Conservation (phyloP, 2,797 vertebrate species). For the Melanotaenia trifasciata region DNA sequence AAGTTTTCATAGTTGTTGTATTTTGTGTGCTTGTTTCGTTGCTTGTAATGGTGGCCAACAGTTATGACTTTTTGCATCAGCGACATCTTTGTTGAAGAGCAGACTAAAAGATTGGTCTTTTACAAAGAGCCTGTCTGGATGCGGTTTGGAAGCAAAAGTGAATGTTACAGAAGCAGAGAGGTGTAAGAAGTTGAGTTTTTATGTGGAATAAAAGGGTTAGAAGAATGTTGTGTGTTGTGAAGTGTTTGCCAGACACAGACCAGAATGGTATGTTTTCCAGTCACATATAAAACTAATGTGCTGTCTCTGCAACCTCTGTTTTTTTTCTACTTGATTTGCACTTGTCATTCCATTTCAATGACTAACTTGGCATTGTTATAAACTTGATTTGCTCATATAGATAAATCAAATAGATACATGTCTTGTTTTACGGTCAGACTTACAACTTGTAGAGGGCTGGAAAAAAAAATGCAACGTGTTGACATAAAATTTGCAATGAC, state of each 20-base stretch:
- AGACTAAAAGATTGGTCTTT: conserved; percentile 18
- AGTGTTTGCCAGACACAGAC: conserved; percentile 34
- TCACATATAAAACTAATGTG: conserved; percentile 54
- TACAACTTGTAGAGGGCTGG: conserved; percentile 15
- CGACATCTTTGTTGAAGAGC: conserved; percentile 19
- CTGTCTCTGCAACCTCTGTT: conserved; percentile 60
- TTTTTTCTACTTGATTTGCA: conserved; percentile 74
- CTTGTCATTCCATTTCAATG: conserved; percentile 62
- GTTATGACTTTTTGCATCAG: conserved; percentile 17
- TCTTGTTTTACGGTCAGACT: conserved; percentile 15
- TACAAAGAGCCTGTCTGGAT: conserved; percentile 36
- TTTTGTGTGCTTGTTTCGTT: conserved; percentile 20
- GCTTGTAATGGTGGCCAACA: conserved; percentile 29
- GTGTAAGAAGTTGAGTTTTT: conserved; percentile 15
- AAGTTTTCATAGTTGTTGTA: conserved; percentile 7
- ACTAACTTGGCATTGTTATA: conserved; percentile 35
- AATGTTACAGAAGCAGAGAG: conserved; percentile 29
- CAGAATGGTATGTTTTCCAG: conserved; percentile 53
- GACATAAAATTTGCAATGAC: conserved; percentile 24
- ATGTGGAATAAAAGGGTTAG: conserved; percentile 13
- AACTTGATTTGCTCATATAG: conserved; percentile 36
- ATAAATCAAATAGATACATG: conserved; percentile 24
- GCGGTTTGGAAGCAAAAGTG: conserved; percentile 29
- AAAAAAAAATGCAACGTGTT: conserved; percentile 14
- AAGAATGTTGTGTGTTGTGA: conserved; percentile 55